Evolutionary conservation across 2,797 vertebrate species (phyloP), one percentile per base, ranked within the genome.

Genomic region (Halcyon chelicuti): DNA sequence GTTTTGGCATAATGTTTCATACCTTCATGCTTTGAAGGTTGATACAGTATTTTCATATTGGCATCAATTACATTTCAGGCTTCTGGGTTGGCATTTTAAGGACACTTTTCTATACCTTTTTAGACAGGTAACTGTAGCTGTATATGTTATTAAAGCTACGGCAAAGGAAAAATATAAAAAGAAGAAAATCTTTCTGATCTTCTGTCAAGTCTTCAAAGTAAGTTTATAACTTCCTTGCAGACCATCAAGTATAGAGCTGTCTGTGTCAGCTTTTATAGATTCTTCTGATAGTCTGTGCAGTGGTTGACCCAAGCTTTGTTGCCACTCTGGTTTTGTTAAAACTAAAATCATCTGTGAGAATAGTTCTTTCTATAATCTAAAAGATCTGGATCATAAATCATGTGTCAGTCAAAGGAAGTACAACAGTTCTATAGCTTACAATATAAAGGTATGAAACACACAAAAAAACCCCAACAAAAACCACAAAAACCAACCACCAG

Each of bases 301-400:
- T 28, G 47, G 20, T 57, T 94, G 86, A 96, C 76, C 70, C 29
- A 90, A 77, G 83, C n/a, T 33, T 93, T 91, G 54, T 54, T 86
- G 26, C 42, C 35, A 70, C 42, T 89, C 63, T 55, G 9, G 19
- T 94, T 94, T 89, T 89, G 6, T 70, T 80, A 72, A 67, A 73
- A 71, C 12, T 86, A 73, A 91, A 95, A 86, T 49, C 29, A 76
- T n/a, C 39, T 84, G 14, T 74, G 51, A 91, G 20, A 68, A 18
- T 76, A 5, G 5, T 66, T 72, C 31, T 87, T 94, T 91, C 66
- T 78, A 86, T 71, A 87, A 63, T 71, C 72, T 91, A 40, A 92
- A 83, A 83, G 44, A 79, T 44, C 13, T 71, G 39, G 42, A 75
- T 94, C 78, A 88, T 86, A 93, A 79, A 75, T 58, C 57, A 75